Conservation (phyloP, 2,797 vertebrate species). For the Pygocentrus nattereri region DNA sequence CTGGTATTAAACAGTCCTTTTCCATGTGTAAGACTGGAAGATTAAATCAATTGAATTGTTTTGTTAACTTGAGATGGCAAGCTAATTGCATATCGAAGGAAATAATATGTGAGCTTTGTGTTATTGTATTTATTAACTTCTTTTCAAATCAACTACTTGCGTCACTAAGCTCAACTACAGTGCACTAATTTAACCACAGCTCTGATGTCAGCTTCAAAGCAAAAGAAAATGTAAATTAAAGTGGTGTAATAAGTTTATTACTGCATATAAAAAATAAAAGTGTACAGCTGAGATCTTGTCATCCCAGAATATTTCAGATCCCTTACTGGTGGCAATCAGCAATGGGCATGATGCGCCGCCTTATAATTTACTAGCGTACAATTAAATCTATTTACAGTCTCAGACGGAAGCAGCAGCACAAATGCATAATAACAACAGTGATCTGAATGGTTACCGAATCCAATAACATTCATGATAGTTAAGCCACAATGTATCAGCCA, state of each 20-base stretch:
- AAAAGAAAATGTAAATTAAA: neutral
- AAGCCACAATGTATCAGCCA: neutral
- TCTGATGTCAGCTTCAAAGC: neutral
- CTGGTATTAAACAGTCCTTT: too few species aligned
- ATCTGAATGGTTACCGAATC: neutral
- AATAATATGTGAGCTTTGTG: too few species aligned
- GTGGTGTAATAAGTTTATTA: slow-evolving; percentile 14
- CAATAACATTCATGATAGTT: neutral
- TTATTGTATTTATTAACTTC: too few species aligned
- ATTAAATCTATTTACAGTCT: slow-evolving; percentile 42
- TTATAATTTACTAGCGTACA: neutral
- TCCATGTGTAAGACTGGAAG: too few species aligned
- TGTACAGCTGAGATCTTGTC: neutral
- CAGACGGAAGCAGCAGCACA: neutral
- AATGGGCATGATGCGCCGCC: neutral
- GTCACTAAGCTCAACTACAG: too few species aligned
- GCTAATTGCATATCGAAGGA: too few species aligned
- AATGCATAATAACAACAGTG: neutral
- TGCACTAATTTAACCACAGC: too few species aligned
- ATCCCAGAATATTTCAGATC: neutral
- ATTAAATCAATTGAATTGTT: too few species aligned
- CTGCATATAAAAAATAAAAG: slow-evolving; percentile 23
- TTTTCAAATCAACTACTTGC: too few species aligned
- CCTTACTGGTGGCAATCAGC: neutral
- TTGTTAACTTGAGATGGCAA: too few species aligned